These are phyloP conservation scores for Rhincodon typus DNA, from an alignment of 2,797 vertebrate species.

Conservation along the genomic window DNA sequence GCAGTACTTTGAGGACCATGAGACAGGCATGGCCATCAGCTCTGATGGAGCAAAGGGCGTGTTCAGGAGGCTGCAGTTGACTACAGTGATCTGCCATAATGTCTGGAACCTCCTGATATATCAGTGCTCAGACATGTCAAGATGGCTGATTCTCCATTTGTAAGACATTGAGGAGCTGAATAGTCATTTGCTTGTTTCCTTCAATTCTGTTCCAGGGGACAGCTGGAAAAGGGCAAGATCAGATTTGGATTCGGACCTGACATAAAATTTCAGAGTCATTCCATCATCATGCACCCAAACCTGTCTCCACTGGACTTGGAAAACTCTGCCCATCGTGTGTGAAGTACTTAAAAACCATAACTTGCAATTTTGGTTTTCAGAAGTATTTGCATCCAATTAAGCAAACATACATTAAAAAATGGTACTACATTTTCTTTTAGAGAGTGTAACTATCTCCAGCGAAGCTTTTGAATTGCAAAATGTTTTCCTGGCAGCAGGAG, in stretches of 20 bases:
- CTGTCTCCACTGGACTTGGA: neutral
- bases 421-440: neutral
- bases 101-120: neutral
- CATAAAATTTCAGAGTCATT: neutral
- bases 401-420: neutral
- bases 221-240: neutral
- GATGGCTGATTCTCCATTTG: no score
- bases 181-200: neutral
- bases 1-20: no score
- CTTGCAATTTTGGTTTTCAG: neutral
- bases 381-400: neutral
- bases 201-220: neutral
- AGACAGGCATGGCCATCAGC: no score
- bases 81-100: neutral
- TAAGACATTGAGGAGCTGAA: no score
- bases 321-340: neutral
- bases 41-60: neutral
- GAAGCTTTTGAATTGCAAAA: neutral
- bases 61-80: neutral
- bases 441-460: neutral
- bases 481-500: slow-evolving; percentile 10
- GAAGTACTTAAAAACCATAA: neutral
- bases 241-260: neutral
- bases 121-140: neutral
- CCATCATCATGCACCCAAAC: neutral